These are phyloP conservation scores for Pherbina coryleti DNA, from an alignment of 2,888 invertebrate genomes.

Conservation along the genomic window DNA sequence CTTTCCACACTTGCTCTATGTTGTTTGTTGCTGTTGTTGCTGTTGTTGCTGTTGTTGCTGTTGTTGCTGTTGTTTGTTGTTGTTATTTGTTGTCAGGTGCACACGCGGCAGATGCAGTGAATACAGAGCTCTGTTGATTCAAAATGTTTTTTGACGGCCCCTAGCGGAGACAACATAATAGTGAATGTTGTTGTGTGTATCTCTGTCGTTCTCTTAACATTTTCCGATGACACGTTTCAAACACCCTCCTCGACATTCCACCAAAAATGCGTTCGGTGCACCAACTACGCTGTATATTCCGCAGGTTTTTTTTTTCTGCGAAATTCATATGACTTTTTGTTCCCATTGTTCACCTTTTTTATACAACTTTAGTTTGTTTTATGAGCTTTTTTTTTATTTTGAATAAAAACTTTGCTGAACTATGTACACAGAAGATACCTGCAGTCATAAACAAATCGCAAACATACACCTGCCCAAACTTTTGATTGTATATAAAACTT, in stretches of 20 bases:
- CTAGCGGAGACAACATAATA: neutral
- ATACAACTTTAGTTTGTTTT: neutral
- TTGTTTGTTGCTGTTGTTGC: neutral
- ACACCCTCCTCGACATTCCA: neutral
- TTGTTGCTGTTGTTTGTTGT: neutral
- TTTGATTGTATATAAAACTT: slow-evolving; percentile 16
- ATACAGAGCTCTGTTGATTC: neutral
- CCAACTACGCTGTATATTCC: neutral
- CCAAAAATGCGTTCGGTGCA: neutral
- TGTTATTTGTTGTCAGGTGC: neutral
- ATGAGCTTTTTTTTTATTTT: neutral
- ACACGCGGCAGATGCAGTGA: neutral
- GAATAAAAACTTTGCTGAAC: neutral
- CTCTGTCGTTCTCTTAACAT: neutral
- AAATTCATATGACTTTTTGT: neutral
- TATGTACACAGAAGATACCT: too few species aligned
- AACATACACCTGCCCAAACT: slow-evolving; percentile 18
- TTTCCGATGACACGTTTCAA: slow-evolving; percentile 6
- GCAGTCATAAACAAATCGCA: slow-evolving; percentile 34
- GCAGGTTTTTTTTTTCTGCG: neutral
- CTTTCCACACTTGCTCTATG: too few species aligned
- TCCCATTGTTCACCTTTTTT: neutral
- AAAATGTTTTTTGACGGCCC: neutral
- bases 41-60: neutral
- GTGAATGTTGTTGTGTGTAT: neutral